Evolutionary conservation across 2,888 invertebrate species (phyloP), one percentile per base, ranked within the genome.

Genomic region (Sipha maydis): DNA sequence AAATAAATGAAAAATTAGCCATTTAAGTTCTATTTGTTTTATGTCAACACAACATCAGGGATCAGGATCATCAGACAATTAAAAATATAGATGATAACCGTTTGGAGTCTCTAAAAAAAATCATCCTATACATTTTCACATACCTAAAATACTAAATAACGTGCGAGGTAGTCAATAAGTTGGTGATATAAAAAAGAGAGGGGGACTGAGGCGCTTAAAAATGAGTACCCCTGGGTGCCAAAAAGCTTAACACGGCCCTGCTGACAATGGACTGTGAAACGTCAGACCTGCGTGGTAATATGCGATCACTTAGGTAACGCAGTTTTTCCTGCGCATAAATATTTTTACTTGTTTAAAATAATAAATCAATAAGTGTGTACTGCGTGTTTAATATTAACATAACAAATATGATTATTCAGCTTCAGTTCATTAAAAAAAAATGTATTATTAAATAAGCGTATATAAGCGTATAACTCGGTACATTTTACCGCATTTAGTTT

Each of bases 1-100:
- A 75, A 76, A 8, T 84, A 31, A 76, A 38, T 69, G 56, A 84
- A 75, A 84, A 85, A 85, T 85, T 75, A 25, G n/a, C 75, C 38
- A 41, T 75, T 41, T 38, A 7, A 41, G 75, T 75, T 75, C 38
- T 75, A 75, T 41, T 75, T 75, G 41, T 21, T 75, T 75, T 75
- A 8, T 75, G 2, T 38, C 75, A 41, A 38, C 34, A 34, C 73
- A 73, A 34, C 73, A 73, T 73, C 73, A 73, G 17, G 31, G 19
- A 71, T 71, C 71, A 71, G 71, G 71, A 71, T 75, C 38, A 75
- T 75, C 38, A 38, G 71, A 75, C 73, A 75, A 75, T 75, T 41
- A 75, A 41, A 41, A 41, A 41, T 25, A 41, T 8, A 75, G 38
- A 41, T 75, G 5, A 75, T 25, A 41, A 41, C 41, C 5, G 38